phyloP scores from a whole-genome alignment of 2,797 vertebrate species.

The Hapalemur alaotrensis region DNA sequence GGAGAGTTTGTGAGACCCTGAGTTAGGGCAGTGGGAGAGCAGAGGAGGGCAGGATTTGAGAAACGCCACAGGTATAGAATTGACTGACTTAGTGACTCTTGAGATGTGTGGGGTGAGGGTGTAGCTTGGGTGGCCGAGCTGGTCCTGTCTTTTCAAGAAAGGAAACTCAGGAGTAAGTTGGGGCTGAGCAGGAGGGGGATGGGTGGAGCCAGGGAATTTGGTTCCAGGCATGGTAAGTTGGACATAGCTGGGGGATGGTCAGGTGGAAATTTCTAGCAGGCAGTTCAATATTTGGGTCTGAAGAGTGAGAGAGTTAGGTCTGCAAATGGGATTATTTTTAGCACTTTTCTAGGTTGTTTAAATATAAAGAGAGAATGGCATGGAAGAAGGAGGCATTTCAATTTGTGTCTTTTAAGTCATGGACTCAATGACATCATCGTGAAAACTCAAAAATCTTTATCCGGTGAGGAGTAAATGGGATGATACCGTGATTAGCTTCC shows the following conservation, averaged over 20 bases:
- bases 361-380: background rate
- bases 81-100: background rate
- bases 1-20: background rate
- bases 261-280: background rate
- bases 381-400: background rate
- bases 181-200: background rate
- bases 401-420: background rate
- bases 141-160: background rate
- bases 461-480: background rate
- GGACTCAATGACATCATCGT: background rate
- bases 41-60: background rate
- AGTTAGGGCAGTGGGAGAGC: background rate
- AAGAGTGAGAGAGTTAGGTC: background rate
- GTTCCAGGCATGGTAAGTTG: background rate
- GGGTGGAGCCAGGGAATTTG: background rate
- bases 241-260: background rate
- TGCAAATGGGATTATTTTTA: background rate
- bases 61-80: background rate
- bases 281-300: background rate
- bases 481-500: background rate
- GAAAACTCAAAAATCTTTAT: background rate
- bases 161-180: background rate
- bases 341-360: background rate
- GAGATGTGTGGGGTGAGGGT: background rate
- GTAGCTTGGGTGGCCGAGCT: background rate